Percentiles rank a stretch among this genome's conserved stretches.
These are phyloP conservation scores for Leptoteleia sp. DNA, from an alignment of 1,140 invertebrate species.

Conservation along the genomic window DNA sequence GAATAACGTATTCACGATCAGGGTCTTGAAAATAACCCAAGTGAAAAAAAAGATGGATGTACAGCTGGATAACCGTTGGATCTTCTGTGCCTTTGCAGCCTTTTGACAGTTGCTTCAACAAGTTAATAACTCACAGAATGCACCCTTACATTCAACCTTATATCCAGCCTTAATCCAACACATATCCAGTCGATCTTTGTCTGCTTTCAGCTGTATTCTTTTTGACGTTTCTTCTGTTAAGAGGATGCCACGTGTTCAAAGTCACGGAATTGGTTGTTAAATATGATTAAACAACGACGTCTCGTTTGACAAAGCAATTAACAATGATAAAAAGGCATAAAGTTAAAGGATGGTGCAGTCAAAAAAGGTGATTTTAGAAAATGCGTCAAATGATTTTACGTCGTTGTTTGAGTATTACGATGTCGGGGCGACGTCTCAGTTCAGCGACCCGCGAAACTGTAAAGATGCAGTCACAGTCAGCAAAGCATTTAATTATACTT, in stretches of 20 bases:
- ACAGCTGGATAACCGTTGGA: no score
- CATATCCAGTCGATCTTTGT: no score
- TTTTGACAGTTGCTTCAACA: no score
- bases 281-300: no score
- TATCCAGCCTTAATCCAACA: no score
- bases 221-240: no score
- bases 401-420: conserved; percentile 16
- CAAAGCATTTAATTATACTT: conserved; percentile 67
- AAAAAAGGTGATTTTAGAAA: conserved; percentile 15
- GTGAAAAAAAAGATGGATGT: no score
- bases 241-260: no score
- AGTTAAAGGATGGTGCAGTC: conserved; percentile 3
- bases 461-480: conserved; percentile 55
- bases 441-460: conserved; percentile 53
- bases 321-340: conserved; percentile 5
- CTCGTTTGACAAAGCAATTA: conserved; percentile 4
- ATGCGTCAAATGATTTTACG: conserved; percentile 25
- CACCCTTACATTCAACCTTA: neutral
- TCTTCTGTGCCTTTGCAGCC: no score
- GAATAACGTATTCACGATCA: conserved; percentile 5
- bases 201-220: no score
- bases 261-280: neutral
- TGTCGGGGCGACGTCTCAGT: conserved; percentile 36
- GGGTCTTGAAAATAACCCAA: conserved; percentile 6
- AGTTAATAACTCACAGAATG: no score